phyloP scores from a whole-genome alignment of 2,113 vertebrate species.

The Falco punctatus region DNA sequence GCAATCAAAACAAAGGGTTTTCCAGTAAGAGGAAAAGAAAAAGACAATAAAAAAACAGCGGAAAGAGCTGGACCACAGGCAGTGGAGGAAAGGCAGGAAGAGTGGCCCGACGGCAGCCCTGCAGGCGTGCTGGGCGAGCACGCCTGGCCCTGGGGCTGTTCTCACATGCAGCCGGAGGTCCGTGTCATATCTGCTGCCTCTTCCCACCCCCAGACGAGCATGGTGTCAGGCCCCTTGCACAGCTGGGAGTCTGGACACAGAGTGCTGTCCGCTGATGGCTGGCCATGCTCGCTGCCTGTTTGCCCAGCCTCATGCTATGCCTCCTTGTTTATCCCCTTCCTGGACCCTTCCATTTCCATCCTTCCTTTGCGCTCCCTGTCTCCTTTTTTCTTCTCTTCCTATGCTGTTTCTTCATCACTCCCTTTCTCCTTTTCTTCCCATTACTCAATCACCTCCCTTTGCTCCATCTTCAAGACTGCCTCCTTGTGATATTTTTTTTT shows the following conservation, averaged over 20 bases:
- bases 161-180: background rate
- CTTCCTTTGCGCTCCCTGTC: background rate
- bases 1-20: background rate
- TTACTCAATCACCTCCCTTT: background rate
- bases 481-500: background rate
- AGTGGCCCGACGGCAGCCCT: accelerated
- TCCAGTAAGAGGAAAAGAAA: background rate
- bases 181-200: accelerated
- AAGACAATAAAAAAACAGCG: background rate
- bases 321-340: background rate
- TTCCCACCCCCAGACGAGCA: accelerated
- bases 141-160: accelerated
- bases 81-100: accelerated
- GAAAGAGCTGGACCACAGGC: background rate
- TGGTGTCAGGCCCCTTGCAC: background rate
- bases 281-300: accelerated
- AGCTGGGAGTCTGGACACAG: background rate
- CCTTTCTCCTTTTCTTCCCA: background rate
- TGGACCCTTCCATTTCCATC: background rate
- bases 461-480: background rate
- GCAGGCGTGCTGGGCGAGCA: accelerated
- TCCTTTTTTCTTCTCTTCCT: background rate
- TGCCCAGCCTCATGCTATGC: background rate
- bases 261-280: background rate
- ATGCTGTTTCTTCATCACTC: background rate